Conservation (phyloP, 2,797 vertebrate species). For the Mastacembelus armatus region DNA sequence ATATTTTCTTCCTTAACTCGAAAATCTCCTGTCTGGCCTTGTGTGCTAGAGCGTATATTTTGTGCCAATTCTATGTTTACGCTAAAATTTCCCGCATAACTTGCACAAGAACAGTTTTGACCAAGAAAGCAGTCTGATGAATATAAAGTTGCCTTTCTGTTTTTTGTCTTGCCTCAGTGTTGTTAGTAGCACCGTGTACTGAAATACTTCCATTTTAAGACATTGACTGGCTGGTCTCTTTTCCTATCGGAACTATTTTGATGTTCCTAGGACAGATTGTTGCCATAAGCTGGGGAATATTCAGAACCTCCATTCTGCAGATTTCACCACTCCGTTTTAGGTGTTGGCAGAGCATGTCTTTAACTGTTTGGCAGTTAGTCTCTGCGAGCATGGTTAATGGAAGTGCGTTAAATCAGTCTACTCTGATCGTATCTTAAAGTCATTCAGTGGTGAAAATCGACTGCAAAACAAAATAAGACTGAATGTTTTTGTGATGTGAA, state of each 20-base stretch:
- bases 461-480: conserved; percentile 60
- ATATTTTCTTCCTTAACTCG: conserved; percentile 39
- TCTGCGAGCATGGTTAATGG: conserved; percentile 56
- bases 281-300: conserved; percentile 26
- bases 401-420: conserved; percentile 56
- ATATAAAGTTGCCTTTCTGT: conserved; percentile 70
- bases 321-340: conserved; percentile 44
- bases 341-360: conserved; percentile 43
- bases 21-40: conserved; percentile 32
- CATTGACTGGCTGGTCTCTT: conserved; percentile 22
- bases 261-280: conserved; percentile 7
- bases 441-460: conserved; percentile 57
- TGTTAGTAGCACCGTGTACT: conserved; percentile 45
- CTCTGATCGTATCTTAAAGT: conserved; percentile 61
- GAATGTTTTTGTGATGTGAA: conserved; percentile 70
- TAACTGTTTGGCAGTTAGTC: conserved; percentile 54
- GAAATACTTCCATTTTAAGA: conserved; percentile 42
- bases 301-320: conserved; percentile 31
- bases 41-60: conserved; percentile 47
- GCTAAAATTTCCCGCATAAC: conserved; percentile 76
- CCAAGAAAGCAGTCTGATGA: conserved; percentile 66
- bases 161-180: conserved; percentile 42
- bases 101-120: conserved; percentile 76
- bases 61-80: conserved; percentile 75
- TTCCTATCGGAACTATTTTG: conserved; percentile 14